Evolutionary conservation across 1,140 invertebrate species (phyloP), one percentile per base, ranked within the genome.

Genomic region (Drosophila varians): DNA sequence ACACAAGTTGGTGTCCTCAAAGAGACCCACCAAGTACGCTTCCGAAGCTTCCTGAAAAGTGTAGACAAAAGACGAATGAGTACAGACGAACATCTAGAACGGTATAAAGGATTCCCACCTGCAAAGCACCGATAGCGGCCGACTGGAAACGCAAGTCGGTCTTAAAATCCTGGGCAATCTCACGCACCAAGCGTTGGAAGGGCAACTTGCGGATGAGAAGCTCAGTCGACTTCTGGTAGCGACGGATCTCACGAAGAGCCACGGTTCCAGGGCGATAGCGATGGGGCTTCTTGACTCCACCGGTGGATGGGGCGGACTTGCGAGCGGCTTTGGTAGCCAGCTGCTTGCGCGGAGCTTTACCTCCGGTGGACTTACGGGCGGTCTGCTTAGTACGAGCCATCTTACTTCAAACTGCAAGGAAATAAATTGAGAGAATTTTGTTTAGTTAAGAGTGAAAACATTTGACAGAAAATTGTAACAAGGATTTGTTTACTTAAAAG

Each of bases 351-450:
- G 96, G 96, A 74, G 96, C 96, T 92, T 97, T 97, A 65, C 96
- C 96, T 93, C 95, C 96, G 55, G 95, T 96, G 1, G 95, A 96
- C 92, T 96, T 96, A 93, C 96, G 94, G 51, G 96, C 96, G 23
- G 96, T 97, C 91, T 97, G 96, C 93, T 97, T 97, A 5, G 96
- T 97, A 94, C 96, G 95, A 52, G 96, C 93, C 93, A 94, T 93
- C 52, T 57, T 92, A 46, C 7, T 21, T 46, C 1, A 43, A 64
- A 26, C 49, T 60, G 36, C 16, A 25, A 31, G 9, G 2, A 31
- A 11, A 31, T 11, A 11, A 0, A 3, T n/a, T n/a, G n/a, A 31
- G 9, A n/a, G 3, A 31, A 31, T 31, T 11, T 4, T 4, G 11
- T 31, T 31, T 31, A 31, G 9, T 31, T 11, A 31, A 31, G 9